Conservation (phyloP, 2,888 invertebrate genomes). For the Artemia sinica region DNA sequence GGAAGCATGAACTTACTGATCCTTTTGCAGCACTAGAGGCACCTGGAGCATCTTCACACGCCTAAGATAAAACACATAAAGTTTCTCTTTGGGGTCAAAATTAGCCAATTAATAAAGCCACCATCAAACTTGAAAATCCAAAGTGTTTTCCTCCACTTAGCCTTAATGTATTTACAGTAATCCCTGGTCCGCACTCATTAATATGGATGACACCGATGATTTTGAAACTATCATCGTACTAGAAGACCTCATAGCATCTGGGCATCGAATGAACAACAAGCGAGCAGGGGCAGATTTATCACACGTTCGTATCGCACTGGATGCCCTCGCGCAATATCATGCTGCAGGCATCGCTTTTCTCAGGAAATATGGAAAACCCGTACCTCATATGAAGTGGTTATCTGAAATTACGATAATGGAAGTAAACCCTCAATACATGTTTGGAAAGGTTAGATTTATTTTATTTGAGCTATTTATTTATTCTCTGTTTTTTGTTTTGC, state of each 20-base stretch:
- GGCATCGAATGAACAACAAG: conserved; percentile 19
- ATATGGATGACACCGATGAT: conserved; percentile 16
- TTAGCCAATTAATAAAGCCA: too few species aligned
- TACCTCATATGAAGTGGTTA: neutral
- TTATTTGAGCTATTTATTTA: too few species aligned
- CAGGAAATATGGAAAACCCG: conserved; percentile 6
- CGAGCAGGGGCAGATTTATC: conserved; percentile 16
- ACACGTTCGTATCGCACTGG: conserved; percentile 17
- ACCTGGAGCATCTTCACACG: too few species aligned
- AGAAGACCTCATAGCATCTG: conserved; percentile 17
- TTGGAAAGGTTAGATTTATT: neutral
- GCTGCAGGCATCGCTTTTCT: conserved; percentile 16
- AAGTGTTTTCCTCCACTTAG: too few species aligned
- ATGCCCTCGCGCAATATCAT: conserved; percentile 19
- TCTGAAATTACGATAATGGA: neutral
- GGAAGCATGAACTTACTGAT: too few species aligned
- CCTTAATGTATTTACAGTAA: neutral
- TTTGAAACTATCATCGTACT: conserved; percentile 15
- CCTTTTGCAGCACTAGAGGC: too few species aligned
- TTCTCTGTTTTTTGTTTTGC: too few species aligned
- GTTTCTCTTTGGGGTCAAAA: too few species aligned
- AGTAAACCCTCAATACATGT: conserved; percentile 5
- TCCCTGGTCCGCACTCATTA: neutral
- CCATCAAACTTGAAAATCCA: too few species aligned
- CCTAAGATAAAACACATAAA: too few species aligned